Evolutionary conservation across 2,888 invertebrate species (phyloP), one percentile per base, ranked within the genome.

Genomic region (Epinotia brunnichana): DNA sequence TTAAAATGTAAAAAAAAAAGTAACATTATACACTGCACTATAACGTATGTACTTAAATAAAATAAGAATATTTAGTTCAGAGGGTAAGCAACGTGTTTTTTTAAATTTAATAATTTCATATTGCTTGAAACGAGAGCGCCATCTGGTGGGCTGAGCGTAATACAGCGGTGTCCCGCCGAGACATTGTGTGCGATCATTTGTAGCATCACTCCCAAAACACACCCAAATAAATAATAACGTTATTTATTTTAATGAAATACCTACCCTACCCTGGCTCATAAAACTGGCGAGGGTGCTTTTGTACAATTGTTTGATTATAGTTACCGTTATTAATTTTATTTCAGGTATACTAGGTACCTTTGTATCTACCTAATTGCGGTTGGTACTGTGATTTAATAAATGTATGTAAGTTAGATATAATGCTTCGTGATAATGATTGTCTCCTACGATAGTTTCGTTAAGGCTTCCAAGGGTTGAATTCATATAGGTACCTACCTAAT

Each of bases 161-260:
- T 88, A 88, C 81, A 79, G 78, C 82, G 90, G 80, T 84, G 83
- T 85, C 93, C 92, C 91, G 92, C 82, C 79, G 93, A 83, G 93
- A 80, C 78, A 90, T 93, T 93, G 92, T 93, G 87, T 89, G 78
- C 79, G 75, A 82, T 91, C 91, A 92, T 93, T 92, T 92, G 92
- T 92, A 91, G 90, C 89, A 90, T 89, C 87, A 86, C 87, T 87
- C 85, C 85, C 83, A 82, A 85, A 87, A 90, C 90, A 90, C 87
- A 89, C 83, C 83, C 84, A 84, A 83, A 89, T 87, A 91, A 91
- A 91, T 90, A 91, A 91, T 91, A 90, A 87, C 85, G 86, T 90
- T 90, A 90, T 91, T 90, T 87, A 86, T 87, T 90, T 88, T 89
- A 87, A 89, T 88, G 85, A 88, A 90, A 88, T 83, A 82, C 85